Percentiles rank a stretch among this genome's conserved stretches.
Evolutionary conservation across 2,797 vertebrate genomes (phyloP).

Genomic region (Petrocephalus schoutedeni): DNA sequence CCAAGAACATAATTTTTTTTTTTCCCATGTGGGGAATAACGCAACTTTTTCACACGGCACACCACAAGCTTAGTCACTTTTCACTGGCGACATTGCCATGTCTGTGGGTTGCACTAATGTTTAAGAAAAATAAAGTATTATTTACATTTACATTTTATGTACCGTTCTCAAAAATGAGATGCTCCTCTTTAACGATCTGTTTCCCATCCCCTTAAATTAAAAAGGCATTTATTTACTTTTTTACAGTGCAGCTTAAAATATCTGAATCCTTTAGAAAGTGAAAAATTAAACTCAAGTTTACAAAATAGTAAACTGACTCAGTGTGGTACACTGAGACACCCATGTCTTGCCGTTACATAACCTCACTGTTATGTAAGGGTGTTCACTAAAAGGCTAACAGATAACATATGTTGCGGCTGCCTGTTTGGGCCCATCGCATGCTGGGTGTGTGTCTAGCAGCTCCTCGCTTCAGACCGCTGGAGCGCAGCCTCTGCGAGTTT

Average conservation of each 20-base stretch:
- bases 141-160: no score
- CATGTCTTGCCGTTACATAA: background rate
- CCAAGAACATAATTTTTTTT: background rate
- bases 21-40: background rate
- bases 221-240: background rate
- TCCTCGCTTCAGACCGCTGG: background rate
- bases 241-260: background rate
- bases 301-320: background rate
- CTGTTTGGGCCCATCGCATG: background rate
- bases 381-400: background rate
- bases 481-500: background rate
- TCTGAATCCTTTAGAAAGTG: background rate
- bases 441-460: background rate
- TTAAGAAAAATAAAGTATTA: background rate
- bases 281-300: background rate
- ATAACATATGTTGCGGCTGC: background rate
- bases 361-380: background rate
- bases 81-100: background rate
- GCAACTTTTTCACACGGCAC: background rate
- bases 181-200: background rate
- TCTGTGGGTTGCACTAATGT: background rate
- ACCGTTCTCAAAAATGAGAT: background rate
- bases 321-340: background rate
- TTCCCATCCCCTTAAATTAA: background rate
- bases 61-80: background rate